Base-by-base conservation (phyloP, 2,888 invertebrate genomes). In the Polydrusus tereticollis region DNA sequence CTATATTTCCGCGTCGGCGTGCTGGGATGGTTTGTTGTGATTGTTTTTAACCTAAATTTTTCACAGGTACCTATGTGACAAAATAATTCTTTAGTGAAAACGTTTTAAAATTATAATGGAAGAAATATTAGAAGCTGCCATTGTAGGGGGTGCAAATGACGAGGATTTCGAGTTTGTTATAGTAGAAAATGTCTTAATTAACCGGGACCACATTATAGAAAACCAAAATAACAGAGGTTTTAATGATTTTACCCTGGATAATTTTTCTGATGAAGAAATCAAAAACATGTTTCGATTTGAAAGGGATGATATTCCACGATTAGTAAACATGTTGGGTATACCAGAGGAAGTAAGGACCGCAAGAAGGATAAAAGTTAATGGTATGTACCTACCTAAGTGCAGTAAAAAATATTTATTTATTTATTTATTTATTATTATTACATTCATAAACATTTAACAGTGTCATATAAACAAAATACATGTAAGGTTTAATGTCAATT, bases 231-330 rank as follows among this genome's bases (percentile, higher is more conserved):
- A 43, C 41, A 14, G 0, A 14, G 26, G 14, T 1, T 4, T 4
- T 21, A 43, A 43, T 45, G 21, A 45, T 45, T 52, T 57, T 36
- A 20, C 45, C 7, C 16, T 67, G 21, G 47, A 67, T 29, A n/a
- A 59, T 58, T 38, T 43, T 38, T 14, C 18, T 26, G 59, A 67
- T 33, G 58, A 58, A 21, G 67, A 67, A 2, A 33, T 52, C 8
- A 67, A 58, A 33, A 2, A 41, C 2, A 45, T 14, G 4, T 58
- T 67, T 59, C 12, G 59, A 29, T 67, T 58, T 67, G 58, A 45
- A 67, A 38, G 59, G 29, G 21, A 38, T 1, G 65, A 65, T 41
- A 55, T 55, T 12, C 12, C 20, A 6, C 5, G 55, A 38, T 14
- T 66, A 26, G 45, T 20, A 2, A 23, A 45, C 7, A 8, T 16